These are phyloP conservation scores for Blastobasis lacticolella DNA, from an alignment of 2,888 invertebrate species.

Conservation along the genomic window DNA sequence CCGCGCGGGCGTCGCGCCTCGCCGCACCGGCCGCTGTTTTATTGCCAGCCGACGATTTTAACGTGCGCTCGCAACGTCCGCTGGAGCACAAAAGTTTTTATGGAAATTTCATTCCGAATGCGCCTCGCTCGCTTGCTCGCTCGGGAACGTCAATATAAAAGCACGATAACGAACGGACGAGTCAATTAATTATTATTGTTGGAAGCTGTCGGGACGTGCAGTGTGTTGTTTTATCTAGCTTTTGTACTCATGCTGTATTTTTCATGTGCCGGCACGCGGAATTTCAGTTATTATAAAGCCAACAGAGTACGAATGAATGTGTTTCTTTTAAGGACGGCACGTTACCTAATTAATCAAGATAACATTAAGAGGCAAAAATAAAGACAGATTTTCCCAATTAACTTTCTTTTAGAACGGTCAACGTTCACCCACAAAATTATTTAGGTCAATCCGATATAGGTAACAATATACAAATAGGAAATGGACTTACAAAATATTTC, in stretches of 20 bases:
- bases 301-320: too few species aligned
- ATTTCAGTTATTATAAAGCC: too few species aligned
- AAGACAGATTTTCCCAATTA: too few species aligned
- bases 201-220: slow-evolving; percentile 66
- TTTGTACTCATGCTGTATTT: slow-evolving; percentile 22
- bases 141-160: slow-evolving; percentile 72
- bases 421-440: too few species aligned
- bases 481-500: too few species aligned
- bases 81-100: slow-evolving; percentile 74
- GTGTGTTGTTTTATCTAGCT: slow-evolving; percentile 49
- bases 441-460: too few species aligned
- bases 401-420: too few species aligned
- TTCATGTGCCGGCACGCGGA: too few species aligned
- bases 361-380: too few species aligned
- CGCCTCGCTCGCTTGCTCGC: slow-evolving; percentile 67
- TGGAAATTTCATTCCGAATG: slow-evolving; percentile 74
- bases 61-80: slow-evolving; percentile 75
- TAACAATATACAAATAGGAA: too few species aligned
- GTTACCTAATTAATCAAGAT: too few species aligned
- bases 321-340: too few species aligned
- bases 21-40: slow-evolving; percentile 73
- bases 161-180: slow-evolving; percentile 74
- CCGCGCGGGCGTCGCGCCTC: slow-evolving; percentile 61
- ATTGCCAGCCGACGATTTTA: slow-evolving; percentile 74
- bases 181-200: slow-evolving; percentile 75